Evolutionary conservation across 2,797 vertebrate genomes (phyloP).

Genomic region (Limosa lapponica): DNA sequence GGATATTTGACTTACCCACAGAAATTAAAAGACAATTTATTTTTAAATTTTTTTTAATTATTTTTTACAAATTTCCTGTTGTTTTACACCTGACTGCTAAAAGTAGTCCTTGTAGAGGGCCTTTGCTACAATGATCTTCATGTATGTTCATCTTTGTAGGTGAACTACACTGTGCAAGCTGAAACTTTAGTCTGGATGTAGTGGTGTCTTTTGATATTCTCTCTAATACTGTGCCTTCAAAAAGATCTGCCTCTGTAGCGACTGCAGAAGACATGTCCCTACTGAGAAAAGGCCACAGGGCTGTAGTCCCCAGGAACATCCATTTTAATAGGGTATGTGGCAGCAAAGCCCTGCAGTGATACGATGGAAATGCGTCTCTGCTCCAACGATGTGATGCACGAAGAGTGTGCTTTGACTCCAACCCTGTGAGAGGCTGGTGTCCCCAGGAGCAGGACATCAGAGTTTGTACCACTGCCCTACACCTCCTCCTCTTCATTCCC

Average conservation of each 20-base stretch:
- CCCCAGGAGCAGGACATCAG: neutral
- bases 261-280: neutral
- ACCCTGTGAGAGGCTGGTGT: neutral
- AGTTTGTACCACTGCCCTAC: neutral
- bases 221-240: neutral
- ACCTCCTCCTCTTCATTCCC: neutral
- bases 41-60: neutral
- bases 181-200: neutral
- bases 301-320: neutral
- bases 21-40: neutral
- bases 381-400: accelerated
- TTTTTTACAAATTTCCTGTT: neutral
- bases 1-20: neutral
- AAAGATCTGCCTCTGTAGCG: neutral
- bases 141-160: neutral
- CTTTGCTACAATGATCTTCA: neutral
- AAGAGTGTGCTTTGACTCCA: neutral
- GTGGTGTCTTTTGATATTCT: neutral
- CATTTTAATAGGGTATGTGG: neutral
- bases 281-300: neutral
- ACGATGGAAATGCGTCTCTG: accelerated
- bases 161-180: neutral
- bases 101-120: neutral
- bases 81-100: neutral
- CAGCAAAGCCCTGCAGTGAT: neutral